Conservation (phyloP, 2,797 vertebrate genomes). For the Pachyuromys duprasi region DNA sequence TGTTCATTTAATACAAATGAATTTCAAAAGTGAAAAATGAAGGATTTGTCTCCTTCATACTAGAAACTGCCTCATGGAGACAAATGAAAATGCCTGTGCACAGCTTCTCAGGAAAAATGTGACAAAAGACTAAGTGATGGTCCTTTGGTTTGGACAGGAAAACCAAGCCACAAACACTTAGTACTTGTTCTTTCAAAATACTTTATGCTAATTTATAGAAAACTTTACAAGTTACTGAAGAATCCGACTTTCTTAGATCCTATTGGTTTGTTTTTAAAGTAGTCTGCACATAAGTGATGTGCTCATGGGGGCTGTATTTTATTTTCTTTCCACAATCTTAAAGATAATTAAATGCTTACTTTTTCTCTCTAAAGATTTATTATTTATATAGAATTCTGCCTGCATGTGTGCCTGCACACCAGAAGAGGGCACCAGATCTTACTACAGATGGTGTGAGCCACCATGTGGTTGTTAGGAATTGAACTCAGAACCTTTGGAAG, state of each 20-base stretch:
- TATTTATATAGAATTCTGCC: too few species aligned
- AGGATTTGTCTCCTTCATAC: not conserved
- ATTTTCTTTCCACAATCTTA: not conserved
- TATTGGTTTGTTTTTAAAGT: not conserved
- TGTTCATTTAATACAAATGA: not conserved
- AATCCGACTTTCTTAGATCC: not conserved
- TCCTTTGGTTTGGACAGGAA: conserved; percentile 4
- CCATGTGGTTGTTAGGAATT: too few species aligned
- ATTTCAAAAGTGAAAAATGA: not conserved
- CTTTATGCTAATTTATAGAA: not conserved
- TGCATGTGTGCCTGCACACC: too few species aligned
- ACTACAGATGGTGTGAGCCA: too few species aligned
- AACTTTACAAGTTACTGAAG: not conserved
- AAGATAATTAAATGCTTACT: not conserved
- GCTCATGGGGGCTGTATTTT: not conserved
- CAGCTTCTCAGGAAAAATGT: not conserved
- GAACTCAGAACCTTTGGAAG: too few species aligned
- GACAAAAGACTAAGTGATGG: not conserved
- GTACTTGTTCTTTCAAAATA: conserved; percentile 46
- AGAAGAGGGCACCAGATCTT: too few species aligned
- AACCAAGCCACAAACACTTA: not conserved
- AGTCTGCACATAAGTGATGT: not conserved
- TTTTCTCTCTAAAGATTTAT: too few species aligned
- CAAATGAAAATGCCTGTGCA: not conserved
- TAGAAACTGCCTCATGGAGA: not conserved